Evolutionary conservation across 1,140 invertebrate genomes (phyloP).

Genomic region (Rhagoletis pomonella): DNA sequence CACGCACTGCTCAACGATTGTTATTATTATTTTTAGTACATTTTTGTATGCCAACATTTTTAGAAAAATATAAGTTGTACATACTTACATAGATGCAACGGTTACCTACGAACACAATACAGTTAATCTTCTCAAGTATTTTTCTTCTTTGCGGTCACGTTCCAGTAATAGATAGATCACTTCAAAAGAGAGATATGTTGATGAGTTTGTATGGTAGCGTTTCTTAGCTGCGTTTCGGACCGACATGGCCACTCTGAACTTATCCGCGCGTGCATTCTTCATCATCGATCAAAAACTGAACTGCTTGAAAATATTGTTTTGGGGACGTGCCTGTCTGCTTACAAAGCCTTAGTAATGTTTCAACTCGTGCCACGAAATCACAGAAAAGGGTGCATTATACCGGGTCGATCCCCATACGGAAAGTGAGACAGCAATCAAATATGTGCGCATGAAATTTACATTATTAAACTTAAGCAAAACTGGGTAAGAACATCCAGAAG

Average conservation of each 20-base stretch:
- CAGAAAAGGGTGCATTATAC: background rate
- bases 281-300: too few species aligned
- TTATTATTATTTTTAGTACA: background rate
- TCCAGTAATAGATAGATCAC: background rate
- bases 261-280: too few species aligned
- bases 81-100: background rate
- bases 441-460: too few species aligned
- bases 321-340: too few species aligned
- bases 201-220: background rate
- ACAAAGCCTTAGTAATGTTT: background rate
- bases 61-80: conserved; percentile 22
- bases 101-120: background rate
- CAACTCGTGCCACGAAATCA: background rate
- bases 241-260: too few species aligned
- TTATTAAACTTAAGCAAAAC: too few species aligned
- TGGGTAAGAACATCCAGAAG: too few species aligned
- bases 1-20: conserved; percentile 27
- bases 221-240: background rate
- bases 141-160: background rate
- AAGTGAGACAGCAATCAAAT: too few species aligned
- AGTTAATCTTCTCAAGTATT: conserved; percentile 9
- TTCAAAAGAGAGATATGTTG: background rate
- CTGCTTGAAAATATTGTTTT: too few species aligned
- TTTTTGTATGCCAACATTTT: background rate
- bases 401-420: too few species aligned